These are phyloP conservation scores for Nothobranchius kuhntae DNA, from an alignment of 2,113 vertebrate genomes.

Conservation along the genomic window DNA sequence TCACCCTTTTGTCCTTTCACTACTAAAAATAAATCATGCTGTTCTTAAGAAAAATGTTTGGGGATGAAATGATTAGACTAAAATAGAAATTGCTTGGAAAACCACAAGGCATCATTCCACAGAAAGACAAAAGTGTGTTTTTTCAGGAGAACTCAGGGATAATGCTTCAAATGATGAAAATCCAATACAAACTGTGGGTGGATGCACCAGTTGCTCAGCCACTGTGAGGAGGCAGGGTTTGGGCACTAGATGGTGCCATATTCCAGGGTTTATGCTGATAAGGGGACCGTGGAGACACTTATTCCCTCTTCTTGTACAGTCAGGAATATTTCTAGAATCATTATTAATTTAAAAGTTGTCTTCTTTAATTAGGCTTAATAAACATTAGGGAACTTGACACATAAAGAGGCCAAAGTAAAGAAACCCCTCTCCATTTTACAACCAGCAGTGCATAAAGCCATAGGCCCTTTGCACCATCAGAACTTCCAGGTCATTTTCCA, in stretches of 20 bases:
- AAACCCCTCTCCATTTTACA: too few relatives aligned
- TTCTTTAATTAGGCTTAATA: too few relatives aligned
- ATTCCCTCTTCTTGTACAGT: too few relatives aligned
- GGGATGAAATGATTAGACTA: not conserved
- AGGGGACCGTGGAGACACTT: not conserved
- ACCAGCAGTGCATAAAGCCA: too few relatives aligned
- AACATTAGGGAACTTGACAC: too few relatives aligned
- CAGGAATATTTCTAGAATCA: not conserved
- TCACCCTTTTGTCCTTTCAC: not conserved
- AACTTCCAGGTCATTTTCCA: too few relatives aligned
- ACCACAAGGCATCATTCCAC: constrained; percentile 1
- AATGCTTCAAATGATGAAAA: not conserved
- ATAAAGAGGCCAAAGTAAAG: too few relatives aligned
- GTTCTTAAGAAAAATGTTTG: not conserved
- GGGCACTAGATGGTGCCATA: constrained; percentile 48
- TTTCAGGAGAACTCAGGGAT: constrained; percentile 5
- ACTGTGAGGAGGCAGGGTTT: not conserved
- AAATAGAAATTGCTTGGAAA: not conserved
- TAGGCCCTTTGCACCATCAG: too few relatives aligned
- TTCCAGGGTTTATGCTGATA: constrained; percentile 6
- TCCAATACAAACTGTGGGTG: not conserved
- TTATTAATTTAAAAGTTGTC: too few relatives aligned
- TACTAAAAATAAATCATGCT: not conserved
- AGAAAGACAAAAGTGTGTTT: not conserved
- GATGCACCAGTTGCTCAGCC: not conserved